Evolutionary conservation across 2,113 vertebrate genomes (phyloP).

Genomic region (Brachypodius melanocephalos): DNA sequence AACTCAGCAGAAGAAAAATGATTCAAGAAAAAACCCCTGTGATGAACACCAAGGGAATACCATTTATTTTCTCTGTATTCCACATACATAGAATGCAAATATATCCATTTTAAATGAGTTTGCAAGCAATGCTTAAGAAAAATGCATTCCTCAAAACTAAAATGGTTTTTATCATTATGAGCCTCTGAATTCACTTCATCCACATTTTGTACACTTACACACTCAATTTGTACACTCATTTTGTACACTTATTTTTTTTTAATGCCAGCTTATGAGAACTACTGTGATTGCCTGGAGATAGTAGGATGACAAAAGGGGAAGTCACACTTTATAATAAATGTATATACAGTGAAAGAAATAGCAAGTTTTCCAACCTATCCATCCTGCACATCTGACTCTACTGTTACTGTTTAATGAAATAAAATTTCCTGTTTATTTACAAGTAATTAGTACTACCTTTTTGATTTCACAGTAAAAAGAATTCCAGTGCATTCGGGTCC

Average conservation of each 20-base stretch:
- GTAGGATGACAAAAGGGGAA: not conserved
- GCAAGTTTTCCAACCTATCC: not conserved
- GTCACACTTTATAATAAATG: not conserved
- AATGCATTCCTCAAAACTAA: not conserved
- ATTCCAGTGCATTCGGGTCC: not conserved
- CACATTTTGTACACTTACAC: not conserved
- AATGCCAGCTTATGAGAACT: not conserved
- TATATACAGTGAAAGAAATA: not conserved
- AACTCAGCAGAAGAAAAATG: not conserved
- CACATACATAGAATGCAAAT: not conserved
- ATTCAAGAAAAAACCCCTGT: not conserved
- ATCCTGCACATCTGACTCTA: not conserved
- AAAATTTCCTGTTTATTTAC: not conserved
- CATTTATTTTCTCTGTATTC: not conserved
- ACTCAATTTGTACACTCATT: not conserved
- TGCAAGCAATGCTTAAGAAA: not conserved
- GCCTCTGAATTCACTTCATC: not conserved
- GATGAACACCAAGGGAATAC: not conserved
- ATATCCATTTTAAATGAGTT: not conserved
- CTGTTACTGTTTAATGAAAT: not conserved
- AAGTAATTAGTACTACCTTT: not conserved
- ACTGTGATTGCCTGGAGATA: not conserved
- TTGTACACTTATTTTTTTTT: not conserved
- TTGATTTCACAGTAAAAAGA: not conserved
- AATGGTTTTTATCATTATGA: not conserved